Base-by-base conservation (phyloP, 2,888 invertebrate genomes). In the Cosmia trapezina region DNA sequence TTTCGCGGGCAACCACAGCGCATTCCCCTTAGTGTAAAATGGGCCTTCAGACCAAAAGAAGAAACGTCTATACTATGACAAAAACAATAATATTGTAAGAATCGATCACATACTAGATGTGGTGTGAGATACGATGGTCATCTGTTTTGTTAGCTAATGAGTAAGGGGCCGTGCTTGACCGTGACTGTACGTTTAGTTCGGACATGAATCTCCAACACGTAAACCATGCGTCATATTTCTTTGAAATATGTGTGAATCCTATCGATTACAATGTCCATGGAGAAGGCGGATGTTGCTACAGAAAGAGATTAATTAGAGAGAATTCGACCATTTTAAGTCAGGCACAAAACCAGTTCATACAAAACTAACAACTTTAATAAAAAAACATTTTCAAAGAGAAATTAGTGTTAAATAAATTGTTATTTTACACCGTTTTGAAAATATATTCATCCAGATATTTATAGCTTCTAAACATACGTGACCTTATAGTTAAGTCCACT, bases 161-260 rank as follows among this genome's bases (percentile, higher is more conserved):
- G 65, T 54, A 66, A 45, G 14, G 47, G 43, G 57, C 49, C 43
- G 33, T 47, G 54, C 17, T 49, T 62, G 62, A 54, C 57, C 57
- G 68, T 73, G 76, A 72, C 67, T 68, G 60, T 74, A 43, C 47
- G 49, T 33, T 64, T 62, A 41, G 43, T 45, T 56, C 37, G 60
- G 47, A 74, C 63, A 64, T 73, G 51, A 33, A 74, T 69, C 73
- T 70, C 45, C 60, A 51, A 71, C 73, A 73, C 68, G 33, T 51
- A 63, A 9, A 43, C 41, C 65, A 66, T 82, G 78, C 76, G 45
- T 86, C 84, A 87, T 70, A 63, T 41, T 87, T 87, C 84, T 73
- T 49, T 69, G 87, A 81, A 87, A 83, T 70, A 74, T 41, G 2
- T 73, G 81, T 86, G 83, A 83, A 70, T 86, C 81, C 56, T 64